A percentile compares a stretch with the other conserved stretches of the same genome.
Evolutionary conservation across 2,113 vertebrate genomes (phyloP).

Genomic region (Phrynosoma blainvillii): DNA sequence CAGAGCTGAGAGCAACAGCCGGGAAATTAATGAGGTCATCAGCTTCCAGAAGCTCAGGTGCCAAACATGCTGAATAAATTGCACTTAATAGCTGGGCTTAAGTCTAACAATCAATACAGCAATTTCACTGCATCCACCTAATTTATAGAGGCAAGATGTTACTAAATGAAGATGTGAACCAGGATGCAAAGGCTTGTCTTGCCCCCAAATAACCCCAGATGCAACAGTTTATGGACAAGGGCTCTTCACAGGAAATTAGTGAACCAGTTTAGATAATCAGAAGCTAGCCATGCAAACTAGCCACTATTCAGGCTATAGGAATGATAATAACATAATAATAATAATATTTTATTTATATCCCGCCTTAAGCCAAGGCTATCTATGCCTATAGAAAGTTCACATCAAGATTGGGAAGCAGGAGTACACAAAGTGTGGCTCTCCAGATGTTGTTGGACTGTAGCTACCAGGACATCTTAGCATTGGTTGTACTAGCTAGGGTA

Average conservation of each 20-base stretch:
- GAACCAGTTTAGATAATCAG: neutral
- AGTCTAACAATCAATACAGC: constrained; percentile 24
- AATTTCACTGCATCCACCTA: constrained; percentile 25
- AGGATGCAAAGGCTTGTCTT: neutral
- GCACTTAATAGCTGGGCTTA: constrained; percentile 32
- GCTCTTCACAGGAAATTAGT: neutral
- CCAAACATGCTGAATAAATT: constrained; percentile 42
- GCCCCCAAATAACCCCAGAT: neutral
- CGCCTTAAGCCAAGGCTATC: too few species aligned
- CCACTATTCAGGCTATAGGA: neutral
- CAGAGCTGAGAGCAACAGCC: neutral
- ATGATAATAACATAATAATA: too few species aligned
- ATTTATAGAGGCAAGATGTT: constrained; percentile 3
- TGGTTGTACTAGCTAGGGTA: too few species aligned
- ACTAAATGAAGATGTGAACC: neutral
- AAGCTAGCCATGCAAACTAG: neutral
- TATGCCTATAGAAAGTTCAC: neutral
- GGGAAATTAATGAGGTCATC: constrained; percentile 46
- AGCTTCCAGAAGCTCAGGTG: constrained; percentile 25
- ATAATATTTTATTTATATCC: too few species aligned
- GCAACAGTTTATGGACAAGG: neutral
- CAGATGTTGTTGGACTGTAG: too few species aligned
- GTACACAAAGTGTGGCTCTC: too few species aligned
- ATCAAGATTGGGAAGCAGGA: neutral
- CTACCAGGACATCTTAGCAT: too few species aligned